Evolutionary conservation across 1,140 invertebrate genomes (phyloP).

Genomic region (Oncopeltus fasciatus): DNA sequence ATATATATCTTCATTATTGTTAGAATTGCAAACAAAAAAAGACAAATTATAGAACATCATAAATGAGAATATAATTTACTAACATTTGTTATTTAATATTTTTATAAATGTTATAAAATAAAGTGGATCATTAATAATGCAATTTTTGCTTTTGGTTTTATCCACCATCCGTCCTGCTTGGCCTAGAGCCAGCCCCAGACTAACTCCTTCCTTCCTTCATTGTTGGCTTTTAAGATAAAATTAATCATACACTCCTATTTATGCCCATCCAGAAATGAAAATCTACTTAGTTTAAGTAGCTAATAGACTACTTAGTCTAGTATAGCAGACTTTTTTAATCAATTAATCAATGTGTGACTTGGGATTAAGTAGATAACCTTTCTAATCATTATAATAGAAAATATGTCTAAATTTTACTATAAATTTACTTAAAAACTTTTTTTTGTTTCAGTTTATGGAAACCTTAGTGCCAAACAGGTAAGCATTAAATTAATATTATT

Average conservation of each 20-base stretch:
- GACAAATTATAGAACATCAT: background rate
- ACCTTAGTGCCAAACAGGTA: conserved; percentile 17
- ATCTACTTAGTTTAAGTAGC: background rate
- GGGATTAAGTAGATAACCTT: background rate
- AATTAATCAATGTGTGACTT: background rate
- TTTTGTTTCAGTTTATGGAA: conserved; percentile 23
- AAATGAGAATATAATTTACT: background rate
- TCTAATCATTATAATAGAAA: background rate
- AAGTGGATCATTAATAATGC: background rate
- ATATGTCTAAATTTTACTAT: background rate
- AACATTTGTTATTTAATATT: no score
- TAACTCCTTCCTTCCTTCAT: no score
- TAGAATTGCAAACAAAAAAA: background rate
- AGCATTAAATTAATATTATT: background rate
- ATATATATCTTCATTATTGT: background rate
- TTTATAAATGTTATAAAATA: no score
- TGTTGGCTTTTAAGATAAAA: no score
- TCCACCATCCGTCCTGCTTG: no score
- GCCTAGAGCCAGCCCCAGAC: no score
- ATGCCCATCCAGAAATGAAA: background rate
- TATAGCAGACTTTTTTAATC: background rate
- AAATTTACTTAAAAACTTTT: background rate
- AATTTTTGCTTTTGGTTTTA: background rate
- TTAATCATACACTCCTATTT: no score
- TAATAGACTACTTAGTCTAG: background rate